Percentiles rank a stretch among this genome's conserved stretches.
Evolutionary conservation across 2,113 vertebrate species (phyloP).

Genomic region (Nicator chloris): DNA sequence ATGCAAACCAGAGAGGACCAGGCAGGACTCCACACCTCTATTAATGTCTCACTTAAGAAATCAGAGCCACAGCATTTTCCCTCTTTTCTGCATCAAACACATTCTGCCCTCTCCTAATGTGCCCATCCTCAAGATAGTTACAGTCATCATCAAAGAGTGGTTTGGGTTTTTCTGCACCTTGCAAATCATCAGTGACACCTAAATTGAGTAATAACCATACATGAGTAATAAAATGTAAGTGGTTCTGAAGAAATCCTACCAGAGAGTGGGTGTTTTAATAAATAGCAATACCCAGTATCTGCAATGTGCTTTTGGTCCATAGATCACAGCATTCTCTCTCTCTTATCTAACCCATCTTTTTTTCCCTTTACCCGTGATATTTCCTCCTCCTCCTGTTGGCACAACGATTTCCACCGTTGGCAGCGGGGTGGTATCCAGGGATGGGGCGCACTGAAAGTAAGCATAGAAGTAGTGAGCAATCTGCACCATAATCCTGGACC

Average conservation of each 20-base stretch:
- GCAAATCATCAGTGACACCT: background rate
- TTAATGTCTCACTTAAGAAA: conserved; percentile 5
- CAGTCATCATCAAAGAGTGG: background rate
- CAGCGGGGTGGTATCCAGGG: conserved; percentile 28
- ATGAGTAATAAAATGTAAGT: conserved; percentile 48
- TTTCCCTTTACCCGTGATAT: conserved; percentile 79
- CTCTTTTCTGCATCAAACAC: background rate
- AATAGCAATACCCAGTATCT: conserved; percentile 13
- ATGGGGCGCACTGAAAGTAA: conserved; percentile 77
- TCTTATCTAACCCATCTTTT: conserved; percentile 5
- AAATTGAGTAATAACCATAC: conserved; percentile 13
- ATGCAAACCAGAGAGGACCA: background rate
- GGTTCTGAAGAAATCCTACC: conserved; percentile 52
- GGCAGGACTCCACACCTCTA: background rate
- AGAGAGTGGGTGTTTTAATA: conserved; percentile 56
- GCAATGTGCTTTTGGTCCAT: background rate
- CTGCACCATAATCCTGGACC: conserved; percentile 90
- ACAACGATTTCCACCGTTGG: conserved; percentile 87
- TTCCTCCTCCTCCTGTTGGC: conserved; percentile 90
- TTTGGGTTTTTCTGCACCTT: conserved; percentile 21
- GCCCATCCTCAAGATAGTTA: background rate
- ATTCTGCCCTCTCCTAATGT: background rate
- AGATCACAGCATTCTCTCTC: conserved; percentile 3
- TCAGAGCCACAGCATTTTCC: background rate
- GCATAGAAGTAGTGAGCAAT: conserved; percentile 87